Conservation (phyloP, 2,888 invertebrate genomes). For the Rhaphigaster nebulosa region DNA sequence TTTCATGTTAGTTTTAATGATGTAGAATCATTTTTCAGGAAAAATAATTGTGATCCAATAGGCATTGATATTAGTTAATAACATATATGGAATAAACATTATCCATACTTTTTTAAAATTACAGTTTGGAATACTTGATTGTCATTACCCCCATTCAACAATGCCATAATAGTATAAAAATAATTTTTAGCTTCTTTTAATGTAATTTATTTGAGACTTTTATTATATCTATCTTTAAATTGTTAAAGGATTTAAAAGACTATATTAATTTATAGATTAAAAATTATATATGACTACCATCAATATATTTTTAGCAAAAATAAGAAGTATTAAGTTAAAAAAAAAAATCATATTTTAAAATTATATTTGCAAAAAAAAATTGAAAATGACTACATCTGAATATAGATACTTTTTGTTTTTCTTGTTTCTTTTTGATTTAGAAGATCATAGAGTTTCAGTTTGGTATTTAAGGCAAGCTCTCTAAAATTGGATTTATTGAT, state of each 20-base stretch:
- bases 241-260: slow-evolving; percentile 46
- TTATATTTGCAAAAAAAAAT: slow-evolving; percentile 13
- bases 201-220: slow-evolving; percentile 20
- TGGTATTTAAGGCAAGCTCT: slow-evolving; percentile 50
- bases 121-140: neutral
- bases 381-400: neutral
- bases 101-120: neutral
- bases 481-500: slow-evolving; percentile 28
- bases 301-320: slow-evolving; percentile 41
- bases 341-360: neutral
- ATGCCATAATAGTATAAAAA: slow-evolving; percentile 32
- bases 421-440: neutral
- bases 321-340: neutral
- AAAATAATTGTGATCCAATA: slow-evolving; percentile 1
- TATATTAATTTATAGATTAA: slow-evolving; percentile 43
- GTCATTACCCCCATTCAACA: neutral
- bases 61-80: neutral
- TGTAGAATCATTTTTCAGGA: slow-evolving; percentile 33
- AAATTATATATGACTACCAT: slow-evolving; percentile 45
- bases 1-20: slow-evolving; percentile 34
- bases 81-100: neutral
- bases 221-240: slow-evolving; percentile 37
- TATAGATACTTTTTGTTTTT: slow-evolving; percentile 2
- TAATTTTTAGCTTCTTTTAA: slow-evolving; percentile 34
- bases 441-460: slow-evolving; percentile 14